Evolutionary conservation across 2,797 vertebrate genomes (phyloP), one percentile per base, ranked within the genome.

Genomic region (Argya squamiceps): DNA sequence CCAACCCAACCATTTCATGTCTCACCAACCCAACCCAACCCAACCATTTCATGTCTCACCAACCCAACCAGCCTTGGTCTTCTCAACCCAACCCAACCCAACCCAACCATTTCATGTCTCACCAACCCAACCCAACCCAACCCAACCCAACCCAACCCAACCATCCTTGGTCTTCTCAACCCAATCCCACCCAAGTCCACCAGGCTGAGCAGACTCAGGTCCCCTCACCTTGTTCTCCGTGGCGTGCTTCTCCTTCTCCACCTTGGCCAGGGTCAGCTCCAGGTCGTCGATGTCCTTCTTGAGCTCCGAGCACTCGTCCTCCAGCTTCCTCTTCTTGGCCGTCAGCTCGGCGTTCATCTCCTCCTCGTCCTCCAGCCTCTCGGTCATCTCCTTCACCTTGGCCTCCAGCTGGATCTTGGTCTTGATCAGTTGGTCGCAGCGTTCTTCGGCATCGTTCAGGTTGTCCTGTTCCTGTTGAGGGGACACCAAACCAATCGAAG

Each of bases 381-480:
- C 98, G 0, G 97, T 98, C 96, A 98, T 95, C 95, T 99, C 99
- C 97, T 99, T 99, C 89, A 94, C 69, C 97, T 99, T 99, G 85
- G 98, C 99, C 91, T 99, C 99, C 91, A 99, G 96, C 96, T 99
- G 98, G 95, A 99, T 99, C 97, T 99, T 99, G 96, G 98, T 99
- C 93, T 99, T 99, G 95, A 99, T 99, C 77, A 99, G 96, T 75
- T 76, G 74, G 58, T 76, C 74, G 1, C 74, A 76, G 58, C 74
- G 74, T 6, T 76, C 74, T 46, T 76, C 73, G 1, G 73, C 73
- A 0, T 76, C 73, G 0, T 76, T 76, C 46, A 76, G 73, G 73
- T 76, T 76, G 73, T 76, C 73, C 73, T 76, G 73, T 18, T 76
- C 73, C 73, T 76, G 58, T 41, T 7, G 30, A 13, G 13, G 27